Conservation (phyloP, 2,888 invertebrate genomes). For the Metallyticus violacea region DNA sequence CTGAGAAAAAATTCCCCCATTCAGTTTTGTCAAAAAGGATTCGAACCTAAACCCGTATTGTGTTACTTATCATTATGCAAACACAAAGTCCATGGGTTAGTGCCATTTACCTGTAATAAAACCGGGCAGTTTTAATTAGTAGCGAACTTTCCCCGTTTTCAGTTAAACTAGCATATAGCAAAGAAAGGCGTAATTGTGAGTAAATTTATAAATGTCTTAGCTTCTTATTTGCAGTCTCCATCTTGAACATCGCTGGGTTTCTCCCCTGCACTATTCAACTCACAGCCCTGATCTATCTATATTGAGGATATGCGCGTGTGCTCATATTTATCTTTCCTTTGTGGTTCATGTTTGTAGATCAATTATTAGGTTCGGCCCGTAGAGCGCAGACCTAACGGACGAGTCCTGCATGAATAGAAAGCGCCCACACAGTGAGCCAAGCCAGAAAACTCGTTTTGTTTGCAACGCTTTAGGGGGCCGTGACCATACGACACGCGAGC, state of each 20-base stretch:
- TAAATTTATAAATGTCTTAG: neutral
- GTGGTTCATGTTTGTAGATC: neutral
- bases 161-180: no score
- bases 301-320: neutral
- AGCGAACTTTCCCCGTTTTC: no score
- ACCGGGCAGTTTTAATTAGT: no score
- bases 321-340: neutral
- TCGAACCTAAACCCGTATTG: no score
- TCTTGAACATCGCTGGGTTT: neutral
- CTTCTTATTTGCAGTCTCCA: neutral
- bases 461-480: neutral
- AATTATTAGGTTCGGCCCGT: neutral
- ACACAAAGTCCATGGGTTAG: no score
- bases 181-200: no score
- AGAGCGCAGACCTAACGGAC: neutral
- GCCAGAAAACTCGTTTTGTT: neutral
- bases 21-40: no score
- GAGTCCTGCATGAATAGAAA: neutral
- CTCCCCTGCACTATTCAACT: neutral
- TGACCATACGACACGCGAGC: neutral
- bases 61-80: no score
- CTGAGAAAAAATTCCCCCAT: no score
- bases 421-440: neutral
- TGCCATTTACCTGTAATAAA: no score
- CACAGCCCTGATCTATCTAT: neutral